These are phyloP conservation scores for Scelioninae gen. 1 DNA, from an alignment of 2,888 invertebrate species.

Conservation along the genomic window DNA sequence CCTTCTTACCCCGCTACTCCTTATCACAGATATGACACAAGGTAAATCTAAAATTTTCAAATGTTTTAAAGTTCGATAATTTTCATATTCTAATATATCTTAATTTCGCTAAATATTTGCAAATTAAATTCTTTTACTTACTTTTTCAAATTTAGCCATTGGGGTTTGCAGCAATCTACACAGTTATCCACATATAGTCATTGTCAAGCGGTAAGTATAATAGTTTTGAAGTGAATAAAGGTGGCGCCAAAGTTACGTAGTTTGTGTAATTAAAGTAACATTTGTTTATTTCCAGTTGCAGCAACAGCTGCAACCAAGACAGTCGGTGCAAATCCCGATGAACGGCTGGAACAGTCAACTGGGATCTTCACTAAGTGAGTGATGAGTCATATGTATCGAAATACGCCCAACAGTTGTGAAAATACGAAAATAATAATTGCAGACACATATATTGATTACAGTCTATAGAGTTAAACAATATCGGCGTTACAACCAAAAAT, in stretches of 20 bases:
- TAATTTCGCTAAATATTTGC: too few relatives aligned
- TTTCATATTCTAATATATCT: too few relatives aligned
- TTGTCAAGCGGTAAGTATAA: slow-evolving; percentile 80
- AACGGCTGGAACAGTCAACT: slow-evolving; percentile 83
- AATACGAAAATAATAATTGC: neutral
- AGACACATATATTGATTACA: too few relatives aligned
- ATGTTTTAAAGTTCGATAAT: too few relatives aligned
- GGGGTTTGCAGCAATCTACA: slow-evolving; percentile 82
- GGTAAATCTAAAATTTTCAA: slow-evolving; percentile 82
- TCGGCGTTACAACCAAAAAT: too few relatives aligned
- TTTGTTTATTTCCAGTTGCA: slow-evolving; percentile 75
- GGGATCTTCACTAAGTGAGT: slow-evolving; percentile 83
- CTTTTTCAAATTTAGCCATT: slow-evolving; percentile 60
- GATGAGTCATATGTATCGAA: neutral
- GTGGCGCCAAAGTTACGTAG: neutral
- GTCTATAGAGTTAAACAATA: too few relatives aligned
- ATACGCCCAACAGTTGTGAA: slow-evolving; percentile 4
- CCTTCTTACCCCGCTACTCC: slow-evolving; percentile 86
- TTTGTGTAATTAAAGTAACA: neutral
- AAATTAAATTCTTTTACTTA: too few relatives aligned
- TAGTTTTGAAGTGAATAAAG: neutral
- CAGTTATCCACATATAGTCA: slow-evolving; percentile 83
- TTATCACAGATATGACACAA: slow-evolving; percentile 87
- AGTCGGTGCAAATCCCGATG: slow-evolving; percentile 84
- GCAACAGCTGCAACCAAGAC: slow-evolving; percentile 83